Evolutionary conservation across 2,797 vertebrate species (phyloP), one percentile per base, ranked within the genome.

Genomic region (Myiotriccus ornatus): DNA sequence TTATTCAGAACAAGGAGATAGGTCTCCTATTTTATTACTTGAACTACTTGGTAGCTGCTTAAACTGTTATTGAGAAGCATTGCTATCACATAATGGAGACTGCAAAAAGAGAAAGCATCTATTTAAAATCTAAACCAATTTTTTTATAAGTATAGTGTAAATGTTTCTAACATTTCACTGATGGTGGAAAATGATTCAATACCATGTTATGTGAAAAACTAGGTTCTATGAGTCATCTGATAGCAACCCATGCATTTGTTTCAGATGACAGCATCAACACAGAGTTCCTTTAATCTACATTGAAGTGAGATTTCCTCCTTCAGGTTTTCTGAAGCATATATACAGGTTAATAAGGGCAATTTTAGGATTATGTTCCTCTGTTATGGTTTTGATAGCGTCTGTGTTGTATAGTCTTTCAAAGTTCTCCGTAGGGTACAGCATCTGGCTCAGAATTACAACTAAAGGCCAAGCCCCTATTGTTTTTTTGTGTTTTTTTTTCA

Each of bases 271-370:
- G 21, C 34, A 76, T 57, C 69, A 90, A 75, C 32, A 49, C 17
- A 73, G 6, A n/a, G 5, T 62, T 89, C 37, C 47, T 90, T 94
- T 92, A 55, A 83, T 89, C 79, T 90, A 17, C 43, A 59, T 23
- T 71, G 52, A 25, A 83, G 5, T 59, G 7, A 77, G 27, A 19
- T 37, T 79, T 84, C 41, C 77, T 74, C 46, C 23, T 81, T 74
- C 59, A 81, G 49, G 46, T 87, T 92, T 93, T 90, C 59, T 90
- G 56, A 90, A 91, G 56, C 8, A 8, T 21, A 76, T 70, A 85
- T 87, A 8, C 12, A 76, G 21, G 70, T 89, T 83, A 82, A 80
- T 78, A 83, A 89, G 52, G n/a, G 8, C 0, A 57, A 12, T 65
- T 84, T 83, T 65, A 85, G 24, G 28, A 70, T 76, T 90, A 41